phyloP scores from a whole-genome alignment of 2,888 invertebrate species.

The Cataglyphis livida region DNA sequence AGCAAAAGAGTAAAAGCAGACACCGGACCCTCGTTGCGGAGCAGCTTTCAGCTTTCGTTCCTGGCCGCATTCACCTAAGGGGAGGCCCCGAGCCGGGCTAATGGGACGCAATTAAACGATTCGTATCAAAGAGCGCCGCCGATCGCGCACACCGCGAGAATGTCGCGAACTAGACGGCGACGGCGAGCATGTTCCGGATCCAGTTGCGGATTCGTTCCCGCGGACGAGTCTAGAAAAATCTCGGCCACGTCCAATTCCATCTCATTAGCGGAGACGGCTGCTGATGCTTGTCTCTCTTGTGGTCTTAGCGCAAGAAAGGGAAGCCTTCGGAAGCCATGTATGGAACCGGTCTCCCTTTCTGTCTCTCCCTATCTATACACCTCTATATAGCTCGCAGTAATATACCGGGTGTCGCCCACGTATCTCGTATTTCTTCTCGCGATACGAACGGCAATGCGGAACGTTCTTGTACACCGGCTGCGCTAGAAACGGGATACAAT shows the following conservation, averaged over 20 bases:
- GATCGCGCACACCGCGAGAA: slow-evolving; percentile 83
- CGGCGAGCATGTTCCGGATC: slow-evolving; percentile 59
- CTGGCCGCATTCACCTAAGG: slow-evolving; percentile 73
- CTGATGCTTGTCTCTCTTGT: slow-evolving; percentile 85
- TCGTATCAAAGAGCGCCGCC: slow-evolving; percentile 85
- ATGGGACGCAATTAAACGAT: slow-evolving; percentile 86
- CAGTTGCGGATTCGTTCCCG: slow-evolving; percentile 70
- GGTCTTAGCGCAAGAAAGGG: slow-evolving; percentile 84
- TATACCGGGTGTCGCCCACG: slow-evolving; percentile 83
- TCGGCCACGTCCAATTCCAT: slow-evolving; percentile 86
- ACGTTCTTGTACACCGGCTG: slow-evolving; percentile 57
- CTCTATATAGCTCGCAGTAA: slow-evolving; percentile 72
- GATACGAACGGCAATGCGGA: slow-evolving; percentile 58
- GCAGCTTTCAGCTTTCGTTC: slow-evolving; percentile 74
- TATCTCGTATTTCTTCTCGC: slow-evolving; percentile 76
- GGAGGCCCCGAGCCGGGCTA: slow-evolving; percentile 81
- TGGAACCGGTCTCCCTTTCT: slow-evolving; percentile 84
- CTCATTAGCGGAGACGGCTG: slow-evolving; percentile 85
- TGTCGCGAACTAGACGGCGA: slow-evolving; percentile 83
- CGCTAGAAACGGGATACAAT: slow-evolving; percentile 20
- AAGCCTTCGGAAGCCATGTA: slow-evolving; percentile 85
- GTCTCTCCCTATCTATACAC: slow-evolving; percentile 81
- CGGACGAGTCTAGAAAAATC: slow-evolving; percentile 85
- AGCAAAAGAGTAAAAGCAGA: slow-evolving; percentile 58
- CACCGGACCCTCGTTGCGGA: slow-evolving; percentile 61